Conservation (phyloP, 2,113 vertebrate genomes). For the Columba janthina region DNA sequence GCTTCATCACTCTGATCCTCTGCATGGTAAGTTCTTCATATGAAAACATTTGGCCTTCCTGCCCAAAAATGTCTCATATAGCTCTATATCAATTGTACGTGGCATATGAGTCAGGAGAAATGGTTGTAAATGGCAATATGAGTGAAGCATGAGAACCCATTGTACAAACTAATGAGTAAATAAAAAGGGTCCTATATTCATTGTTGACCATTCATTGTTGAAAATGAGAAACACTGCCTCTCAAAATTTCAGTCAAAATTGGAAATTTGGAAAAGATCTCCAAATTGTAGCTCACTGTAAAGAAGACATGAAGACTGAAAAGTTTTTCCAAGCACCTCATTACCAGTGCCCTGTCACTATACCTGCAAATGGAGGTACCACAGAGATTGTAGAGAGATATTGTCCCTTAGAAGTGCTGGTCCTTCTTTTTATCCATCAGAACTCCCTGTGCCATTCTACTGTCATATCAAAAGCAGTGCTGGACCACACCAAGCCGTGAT, state of each 20-base stretch:
- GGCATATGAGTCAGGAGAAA: neutral
- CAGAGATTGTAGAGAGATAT: neutral
- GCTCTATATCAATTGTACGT: neutral
- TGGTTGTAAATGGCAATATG: neutral
- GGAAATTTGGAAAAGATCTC: neutral
- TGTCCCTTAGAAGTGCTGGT: neutral
- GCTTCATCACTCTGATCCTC: neutral
- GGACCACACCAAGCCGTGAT: neutral
- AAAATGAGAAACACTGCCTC: neutral
- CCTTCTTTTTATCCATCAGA: neutral
- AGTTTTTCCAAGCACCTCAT: neutral
- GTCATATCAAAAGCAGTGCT: neutral
- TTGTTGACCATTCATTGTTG: accelerated
- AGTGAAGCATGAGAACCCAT: neutral
- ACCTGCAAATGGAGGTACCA: neutral
- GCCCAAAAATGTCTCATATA: neutral
- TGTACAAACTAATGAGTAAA: neutral
- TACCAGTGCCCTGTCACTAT: neutral
- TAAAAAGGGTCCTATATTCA: neutral
- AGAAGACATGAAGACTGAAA: neutral
- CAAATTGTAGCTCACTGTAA: neutral
- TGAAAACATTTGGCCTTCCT: neutral
- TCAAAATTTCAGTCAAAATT: neutral
- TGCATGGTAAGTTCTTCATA: neutral
- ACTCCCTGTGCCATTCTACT: neutral